Base-by-base conservation (phyloP, 2,888 invertebrate genomes). In the Caenorhabditis sp. region DNA sequence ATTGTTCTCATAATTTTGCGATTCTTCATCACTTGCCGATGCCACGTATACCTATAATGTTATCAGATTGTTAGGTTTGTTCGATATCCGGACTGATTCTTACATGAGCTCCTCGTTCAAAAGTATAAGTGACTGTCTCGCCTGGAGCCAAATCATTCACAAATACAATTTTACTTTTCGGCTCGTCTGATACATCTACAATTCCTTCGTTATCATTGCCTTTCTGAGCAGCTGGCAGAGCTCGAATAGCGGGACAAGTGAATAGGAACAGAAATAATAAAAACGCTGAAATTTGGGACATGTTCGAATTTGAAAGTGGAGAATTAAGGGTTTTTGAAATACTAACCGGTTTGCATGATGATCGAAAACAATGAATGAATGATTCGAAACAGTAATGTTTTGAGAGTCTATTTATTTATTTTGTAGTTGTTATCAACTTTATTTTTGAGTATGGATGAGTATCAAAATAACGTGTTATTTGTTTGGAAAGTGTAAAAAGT, bases 61-160 rank as follows among this genome's bases (percentile, higher is more conserved):
- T 17, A 8, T 50, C 53, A 23, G 10, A n/a, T 51, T 54, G 21
- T 55, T 19, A 27, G 3, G 4, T 3, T 12, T 17, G 2, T 55
- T 1, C 14, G n/a, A n/a, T 37, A 51, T 50, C 17, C 19, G 5
- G 4, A 31, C 4, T 24, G 4, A n/a, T 36, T 27, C 24, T 49
- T 24, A 69, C 69, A 19, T 19, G 37, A n/a, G 62, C 65, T 53
- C 62, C 65, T 1, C 10, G 14, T n/a, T 27, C 24, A 17, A 71
- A 71, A 5, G 57, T 53, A n/a, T 37, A 71, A 19, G 24, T 50
- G 36, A 58, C 58, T 37, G 63, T 67, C 37, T 67, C 51, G n/a
- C 67, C 66, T 8, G 71, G 60, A 2, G 58, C 63, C 14, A 71
- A 23, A 61, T 71, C 71, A 58, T 62, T 71, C 17, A 71, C 66